These are phyloP conservation scores for Athetis lepigone DNA, from an alignment of 2,888 invertebrate species.

Conservation along the genomic window DNA sequence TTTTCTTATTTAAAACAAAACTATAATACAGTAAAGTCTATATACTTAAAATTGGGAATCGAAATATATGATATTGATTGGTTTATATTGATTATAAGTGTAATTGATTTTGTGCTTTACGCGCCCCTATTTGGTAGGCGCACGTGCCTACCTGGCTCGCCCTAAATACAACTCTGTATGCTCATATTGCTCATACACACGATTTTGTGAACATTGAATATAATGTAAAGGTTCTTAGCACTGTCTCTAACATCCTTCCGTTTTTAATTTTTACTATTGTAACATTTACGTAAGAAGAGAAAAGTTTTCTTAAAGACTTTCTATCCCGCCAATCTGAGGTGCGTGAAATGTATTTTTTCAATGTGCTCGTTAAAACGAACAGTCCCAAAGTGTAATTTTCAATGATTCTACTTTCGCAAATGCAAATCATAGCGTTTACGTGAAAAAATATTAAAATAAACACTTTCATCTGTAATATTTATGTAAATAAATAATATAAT, in stretches of 20 bases:
- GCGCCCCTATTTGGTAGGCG: too few species aligned
- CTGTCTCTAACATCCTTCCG: slow-evolving; percentile 41
- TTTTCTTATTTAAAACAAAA: too few species aligned
- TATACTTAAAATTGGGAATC: too few species aligned
- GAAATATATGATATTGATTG: too few species aligned
- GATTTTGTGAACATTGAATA: slow-evolving; percentile 41
- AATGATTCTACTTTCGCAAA: slow-evolving; percentile 58
- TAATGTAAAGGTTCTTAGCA: slow-evolving; percentile 58
- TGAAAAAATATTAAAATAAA: slow-evolving; percentile 42
- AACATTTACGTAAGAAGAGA: slow-evolving; percentile 13
- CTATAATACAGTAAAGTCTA: too few species aligned
- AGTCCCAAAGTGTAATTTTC: slow-evolving; percentile 24
- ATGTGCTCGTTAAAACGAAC: slow-evolving; percentile 25
- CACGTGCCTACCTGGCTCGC: too few species aligned
- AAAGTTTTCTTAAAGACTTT: slow-evolving; percentile 24
- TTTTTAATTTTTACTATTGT: slow-evolving; percentile 5
- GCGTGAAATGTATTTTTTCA: slow-evolving; percentile 31
- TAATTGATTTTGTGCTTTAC: too few species aligned
- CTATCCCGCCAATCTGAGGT: slow-evolving; percentile 33
- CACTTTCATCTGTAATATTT: slow-evolving; percentile 54
- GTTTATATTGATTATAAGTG: too few species aligned
- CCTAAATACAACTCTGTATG: too few species aligned
- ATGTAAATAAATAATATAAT: slow-evolving; percentile 49
- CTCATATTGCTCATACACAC: slow-evolving; percentile 46
- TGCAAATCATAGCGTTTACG: slow-evolving; percentile 50